These are phyloP conservation scores for Drosophila equinoxialis DNA, from an alignment of 1,140 invertebrate genomes.

Conservation along the genomic window DNA sequence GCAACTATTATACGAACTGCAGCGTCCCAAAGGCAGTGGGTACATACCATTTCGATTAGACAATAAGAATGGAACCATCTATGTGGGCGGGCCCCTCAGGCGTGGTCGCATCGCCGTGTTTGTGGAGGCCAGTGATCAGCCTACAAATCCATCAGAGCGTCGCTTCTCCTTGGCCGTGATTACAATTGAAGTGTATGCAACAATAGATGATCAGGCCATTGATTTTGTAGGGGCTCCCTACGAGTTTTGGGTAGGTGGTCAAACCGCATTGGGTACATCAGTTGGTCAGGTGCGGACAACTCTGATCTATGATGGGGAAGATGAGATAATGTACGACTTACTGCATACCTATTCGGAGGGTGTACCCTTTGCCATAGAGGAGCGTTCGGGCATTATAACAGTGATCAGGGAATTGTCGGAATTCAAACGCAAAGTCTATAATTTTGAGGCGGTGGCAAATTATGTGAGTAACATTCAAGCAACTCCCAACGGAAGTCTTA, in stretches of 20 bases:
- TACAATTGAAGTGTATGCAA: slow-evolving; percentile 87
- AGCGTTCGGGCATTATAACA: slow-evolving; percentile 93
- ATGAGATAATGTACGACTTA: slow-evolving; percentile 89
- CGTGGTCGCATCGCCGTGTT: slow-evolving; percentile 90
- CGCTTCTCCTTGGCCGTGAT: slow-evolving; percentile 92
- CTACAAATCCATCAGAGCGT: slow-evolving; percentile 90
- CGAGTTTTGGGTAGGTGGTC: slow-evolving; percentile 94
- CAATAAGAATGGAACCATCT: slow-evolving; percentile 88
- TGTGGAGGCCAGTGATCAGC: slow-evolving; percentile 91
- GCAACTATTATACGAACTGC: slow-evolving; percentile 89
- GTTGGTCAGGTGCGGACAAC: slow-evolving; percentile 92
- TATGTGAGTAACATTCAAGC: slow-evolving; percentile 82
- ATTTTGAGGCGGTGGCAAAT: slow-evolving; percentile 92
- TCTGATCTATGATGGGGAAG: slow-evolving; percentile 86
- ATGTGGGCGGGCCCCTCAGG: slow-evolving; percentile 87
- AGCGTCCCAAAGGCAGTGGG: slow-evolving; percentile 86
- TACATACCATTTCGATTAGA: slow-evolving; percentile 89
- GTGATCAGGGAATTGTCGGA: slow-evolving; percentile 90
- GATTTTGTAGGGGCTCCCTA: slow-evolving; percentile 94
- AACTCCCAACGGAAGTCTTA: not conserved
- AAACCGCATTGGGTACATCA: slow-evolving; percentile 91
- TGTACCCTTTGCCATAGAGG: slow-evolving; percentile 95
- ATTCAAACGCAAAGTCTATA: slow-evolving; percentile 87
- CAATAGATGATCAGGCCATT: slow-evolving; percentile 86
- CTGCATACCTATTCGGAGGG: slow-evolving; percentile 92